Percentiles rank a stretch among this genome's conserved stretches.
Conservation (phyloP, 2,113 vertebrate genomes). For the Shinisaurus crocodilurus region DNA sequence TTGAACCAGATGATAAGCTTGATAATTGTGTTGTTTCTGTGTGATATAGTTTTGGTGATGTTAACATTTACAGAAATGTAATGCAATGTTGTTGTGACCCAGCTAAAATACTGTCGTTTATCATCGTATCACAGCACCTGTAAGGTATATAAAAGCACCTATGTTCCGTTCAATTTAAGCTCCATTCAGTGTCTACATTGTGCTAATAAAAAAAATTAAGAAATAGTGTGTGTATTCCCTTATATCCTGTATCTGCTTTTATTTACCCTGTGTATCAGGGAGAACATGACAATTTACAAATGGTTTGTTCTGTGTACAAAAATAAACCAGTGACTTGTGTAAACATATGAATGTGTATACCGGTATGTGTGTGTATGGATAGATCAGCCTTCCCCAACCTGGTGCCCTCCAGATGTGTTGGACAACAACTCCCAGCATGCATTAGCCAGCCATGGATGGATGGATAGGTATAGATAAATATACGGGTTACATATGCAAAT, state of each 20-base stretch:
- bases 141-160: neutral
- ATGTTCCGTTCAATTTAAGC: neutral
- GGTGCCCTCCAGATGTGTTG: too few species aligned
- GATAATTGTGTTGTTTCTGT: neutral
- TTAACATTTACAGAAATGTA: neutral
- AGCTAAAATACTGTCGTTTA: neutral
- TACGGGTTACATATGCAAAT: neutral
- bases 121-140: neutral
- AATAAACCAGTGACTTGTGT: neutral
- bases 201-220: constrained; percentile 17
- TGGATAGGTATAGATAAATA: neutral
- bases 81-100: constrained; percentile 1
- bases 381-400: neutral
- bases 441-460: neutral
- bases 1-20: neutral
- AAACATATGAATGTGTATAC: neutral
- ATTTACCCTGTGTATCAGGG: constrained; percentile 4
- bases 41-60: neutral
- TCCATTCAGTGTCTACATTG: neutral
- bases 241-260: neutral
- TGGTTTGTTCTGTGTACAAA: neutral
- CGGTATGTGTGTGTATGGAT: too few species aligned
- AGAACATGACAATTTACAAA: constrained; percentile 11
- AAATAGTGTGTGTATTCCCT: neutral
- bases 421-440: neutral